Conservation (phyloP, 2,888 invertebrate species). For the Trachelus troglodyta region DNA sequence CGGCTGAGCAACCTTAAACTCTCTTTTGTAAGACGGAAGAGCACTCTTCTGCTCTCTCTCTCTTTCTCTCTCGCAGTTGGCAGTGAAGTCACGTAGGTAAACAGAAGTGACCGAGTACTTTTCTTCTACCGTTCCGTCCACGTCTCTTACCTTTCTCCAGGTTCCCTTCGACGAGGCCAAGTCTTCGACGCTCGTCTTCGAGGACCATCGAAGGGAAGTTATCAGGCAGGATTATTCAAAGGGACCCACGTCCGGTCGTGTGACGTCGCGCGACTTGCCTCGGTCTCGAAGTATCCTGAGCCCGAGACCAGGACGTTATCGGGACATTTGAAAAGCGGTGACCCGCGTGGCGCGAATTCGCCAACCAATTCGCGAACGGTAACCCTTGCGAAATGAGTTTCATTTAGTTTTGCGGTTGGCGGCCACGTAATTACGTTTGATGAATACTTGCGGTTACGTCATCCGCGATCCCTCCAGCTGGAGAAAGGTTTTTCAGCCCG, state of each 20-base stretch:
- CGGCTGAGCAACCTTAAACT: too few relatives aligned
- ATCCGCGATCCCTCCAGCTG: constrained; percentile 23
- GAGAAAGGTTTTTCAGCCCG: not conserved
- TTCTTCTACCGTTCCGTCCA: constrained; percentile 4
- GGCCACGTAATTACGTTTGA: constrained; percentile 39
- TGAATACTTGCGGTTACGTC: constrained; percentile 47
- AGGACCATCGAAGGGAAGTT: constrained; percentile 5
- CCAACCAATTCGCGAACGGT: constrained; percentile 29
- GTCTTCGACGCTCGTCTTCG: constrained; percentile 11
- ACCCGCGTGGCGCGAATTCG: not conserved
- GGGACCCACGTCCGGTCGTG: not conserved
- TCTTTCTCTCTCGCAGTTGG: too few relatives aligned
- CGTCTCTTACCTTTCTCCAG: not conserved
- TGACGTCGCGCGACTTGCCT: not conserved
- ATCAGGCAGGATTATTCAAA: not conserved
- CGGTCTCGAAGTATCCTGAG: too few relatives aligned
- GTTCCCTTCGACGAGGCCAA: not conserved
- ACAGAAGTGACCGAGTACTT: too few relatives aligned
- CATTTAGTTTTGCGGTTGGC: constrained; percentile 41
- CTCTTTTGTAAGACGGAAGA: too few relatives aligned
- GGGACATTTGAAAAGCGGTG: too few relatives aligned
- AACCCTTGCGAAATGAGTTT: constrained; percentile 41
- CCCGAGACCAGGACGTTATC: too few relatives aligned
- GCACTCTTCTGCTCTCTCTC: too few relatives aligned
- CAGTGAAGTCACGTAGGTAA: too few relatives aligned